A percentile compares a stretch with the other conserved stretches of the same genome.
phyloP scores from a whole-genome alignment of 2,797 vertebrate species.

The Acestrorhynchus altus region DNA sequence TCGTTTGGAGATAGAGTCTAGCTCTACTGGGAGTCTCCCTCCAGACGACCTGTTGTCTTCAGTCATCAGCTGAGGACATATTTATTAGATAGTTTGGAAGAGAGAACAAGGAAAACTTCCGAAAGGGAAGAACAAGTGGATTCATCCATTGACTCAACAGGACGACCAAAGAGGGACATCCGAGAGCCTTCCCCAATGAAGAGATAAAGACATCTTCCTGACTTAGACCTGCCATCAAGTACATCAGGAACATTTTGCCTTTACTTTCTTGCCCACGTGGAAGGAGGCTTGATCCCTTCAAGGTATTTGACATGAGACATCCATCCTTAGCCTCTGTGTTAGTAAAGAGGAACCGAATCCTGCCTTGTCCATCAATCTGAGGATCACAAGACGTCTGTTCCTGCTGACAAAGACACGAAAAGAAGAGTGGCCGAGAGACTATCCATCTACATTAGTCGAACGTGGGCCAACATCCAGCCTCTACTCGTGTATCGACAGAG shows the following conservation, averaged over 20 bases:
- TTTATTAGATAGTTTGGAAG: background rate
- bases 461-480: slow-evolving; percentile 11
- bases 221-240: slow-evolving; percentile 19
- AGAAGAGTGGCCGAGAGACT: background rate
- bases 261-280: background rate
- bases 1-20: slow-evolving; percentile 22
- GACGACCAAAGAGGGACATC: background rate
- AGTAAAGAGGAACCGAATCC: slow-evolving; percentile 3
- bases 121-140: slow-evolving; percentile 7
- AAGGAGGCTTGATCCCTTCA: slow-evolving; percentile 9
- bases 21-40: background rate
- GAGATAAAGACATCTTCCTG: slow-evolving; percentile 4
- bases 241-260: slow-evolving; percentile 10
- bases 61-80: background rate
- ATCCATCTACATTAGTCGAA: slow-evolving; percentile 21
- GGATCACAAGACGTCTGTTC: slow-evolving; percentile 14
- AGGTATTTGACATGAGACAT: slow-evolving; percentile 20
- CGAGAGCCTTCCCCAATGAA: background rate
- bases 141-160: slow-evolving; percentile 3
- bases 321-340: background rate
- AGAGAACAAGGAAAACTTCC: slow-evolving; percentile 2
- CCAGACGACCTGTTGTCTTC: background rate
- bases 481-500: background rate
- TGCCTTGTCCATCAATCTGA: slow-evolving; percentile 1
- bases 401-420: slow-evolving; percentile 6